Conservation (phyloP, 2,113 vertebrate species). For the Anarhynchus alexandrinus region DNA sequence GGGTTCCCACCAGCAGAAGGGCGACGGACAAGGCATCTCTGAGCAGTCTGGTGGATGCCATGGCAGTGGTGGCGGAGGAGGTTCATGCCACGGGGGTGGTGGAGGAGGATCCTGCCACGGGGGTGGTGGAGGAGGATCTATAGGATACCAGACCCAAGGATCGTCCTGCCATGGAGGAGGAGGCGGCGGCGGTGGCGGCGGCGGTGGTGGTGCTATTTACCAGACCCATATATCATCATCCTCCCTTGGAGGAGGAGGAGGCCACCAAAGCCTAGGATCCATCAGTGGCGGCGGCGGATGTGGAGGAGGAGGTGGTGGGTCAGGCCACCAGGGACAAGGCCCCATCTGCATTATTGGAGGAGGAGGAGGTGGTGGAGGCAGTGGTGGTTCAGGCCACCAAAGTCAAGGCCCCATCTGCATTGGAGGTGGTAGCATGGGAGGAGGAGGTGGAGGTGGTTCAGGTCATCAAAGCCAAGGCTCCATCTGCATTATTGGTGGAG, state of each 20-base stretch:
- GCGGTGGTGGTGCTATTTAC: neutral
- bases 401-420: neutral
- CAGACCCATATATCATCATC: neutral
- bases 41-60: slow-evolving; percentile 37
- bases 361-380: neutral
- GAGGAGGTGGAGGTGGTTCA: neutral
- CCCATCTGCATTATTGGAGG: neutral
- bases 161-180: slow-evolving; percentile 6
- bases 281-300: neutral
- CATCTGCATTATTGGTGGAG: neutral
- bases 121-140: slow-evolving; percentile 9
- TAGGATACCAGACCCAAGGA: slow-evolving; percentile 18
- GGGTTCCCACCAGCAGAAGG: slow-evolving; percentile 61
- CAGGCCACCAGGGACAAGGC: neutral
- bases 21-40: neutral
- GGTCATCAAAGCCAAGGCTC: accelerated
- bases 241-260: neutral
- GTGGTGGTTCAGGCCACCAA: neutral
- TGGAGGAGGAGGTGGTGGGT: neutral
- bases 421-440: neutral
- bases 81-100: neutral
- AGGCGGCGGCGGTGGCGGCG: accelerated
- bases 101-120: slow-evolving; percentile 9
- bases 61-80: neutral
- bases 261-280: slow-evolving; percentile 5